phyloP scores from a whole-genome alignment of 2,113 vertebrate species.

The Otis tarda region DNA sequence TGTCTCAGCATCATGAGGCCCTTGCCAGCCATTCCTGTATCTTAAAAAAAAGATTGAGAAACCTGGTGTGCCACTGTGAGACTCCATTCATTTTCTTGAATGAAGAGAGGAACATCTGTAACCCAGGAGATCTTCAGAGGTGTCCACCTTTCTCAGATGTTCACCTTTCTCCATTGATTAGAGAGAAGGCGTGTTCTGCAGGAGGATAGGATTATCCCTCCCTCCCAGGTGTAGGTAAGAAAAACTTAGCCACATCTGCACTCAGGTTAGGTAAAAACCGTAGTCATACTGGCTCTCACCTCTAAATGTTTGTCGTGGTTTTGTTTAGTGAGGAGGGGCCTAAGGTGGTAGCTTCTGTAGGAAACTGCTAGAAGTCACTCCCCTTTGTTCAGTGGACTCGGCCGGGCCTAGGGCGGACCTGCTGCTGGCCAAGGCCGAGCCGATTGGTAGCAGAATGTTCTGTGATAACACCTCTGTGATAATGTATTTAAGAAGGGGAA shows the following conservation, averaged over 20 bases:
- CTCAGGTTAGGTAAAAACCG: neutral
- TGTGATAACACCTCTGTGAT: too few species aligned
- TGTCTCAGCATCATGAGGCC: neutral
- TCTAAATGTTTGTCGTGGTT: neutral
- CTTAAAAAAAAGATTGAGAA: neutral
- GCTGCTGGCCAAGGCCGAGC: too few species aligned
- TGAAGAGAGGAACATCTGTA: neutral
- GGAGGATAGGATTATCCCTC: neutral
- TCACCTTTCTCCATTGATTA: neutral
- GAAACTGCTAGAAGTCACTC: too few species aligned
- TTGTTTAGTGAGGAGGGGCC: too few species aligned
- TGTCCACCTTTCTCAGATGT: neutral
- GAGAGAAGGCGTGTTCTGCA: neutral
- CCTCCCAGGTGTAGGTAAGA: neutral
- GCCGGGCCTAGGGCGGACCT: too few species aligned
- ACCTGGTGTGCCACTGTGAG: neutral
- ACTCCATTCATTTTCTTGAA: neutral
- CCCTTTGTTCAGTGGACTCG: too few species aligned
- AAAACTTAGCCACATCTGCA: neutral
- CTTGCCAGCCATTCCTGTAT: neutral
- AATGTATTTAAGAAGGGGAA: too few species aligned
- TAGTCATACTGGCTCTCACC: neutral
- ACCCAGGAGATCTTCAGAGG: neutral
- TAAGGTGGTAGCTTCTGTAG: too few species aligned
- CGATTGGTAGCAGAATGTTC: too few species aligned